A percentile compares a stretch with the other conserved stretches of the same genome.
Evolutionary conservation across 2,888 invertebrate species (phyloP).

Genomic region (Nomada ruficornis): DNA sequence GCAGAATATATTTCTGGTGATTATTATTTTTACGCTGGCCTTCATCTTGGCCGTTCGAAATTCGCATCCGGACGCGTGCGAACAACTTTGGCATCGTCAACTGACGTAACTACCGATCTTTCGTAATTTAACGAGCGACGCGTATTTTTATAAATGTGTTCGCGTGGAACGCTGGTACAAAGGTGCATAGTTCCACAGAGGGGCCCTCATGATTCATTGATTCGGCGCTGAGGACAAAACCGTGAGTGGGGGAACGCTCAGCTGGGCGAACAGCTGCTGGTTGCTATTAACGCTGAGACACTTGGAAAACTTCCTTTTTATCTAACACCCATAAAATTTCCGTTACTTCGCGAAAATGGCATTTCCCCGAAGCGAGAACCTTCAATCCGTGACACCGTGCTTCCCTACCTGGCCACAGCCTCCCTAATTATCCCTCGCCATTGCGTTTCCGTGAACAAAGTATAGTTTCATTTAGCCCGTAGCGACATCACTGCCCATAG

Average conservation of each 20-base stretch:
- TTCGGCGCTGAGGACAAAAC: constrained; percentile 33
- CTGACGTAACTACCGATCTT: constrained; percentile 40
- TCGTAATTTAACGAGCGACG: constrained; percentile 39
- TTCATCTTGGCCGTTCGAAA: constrained; percentile 27
- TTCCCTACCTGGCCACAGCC: neutral
- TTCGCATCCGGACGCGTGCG: constrained; percentile 4
- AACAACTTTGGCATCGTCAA: constrained; percentile 10
- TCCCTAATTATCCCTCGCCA: constrained; percentile 11
- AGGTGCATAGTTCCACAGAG: neutral
- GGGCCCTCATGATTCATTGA: constrained; percentile 32
- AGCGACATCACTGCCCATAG: constrained; percentile 37
- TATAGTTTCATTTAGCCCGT: constrained; percentile 19
- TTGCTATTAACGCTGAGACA: constrained; percentile 41
- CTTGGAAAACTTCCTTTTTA: constrained; percentile 58
- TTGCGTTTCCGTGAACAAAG: constrained; percentile 4
- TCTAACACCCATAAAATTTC: constrained; percentile 34
- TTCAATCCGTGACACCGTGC: neutral
- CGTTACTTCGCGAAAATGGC: constrained; percentile 32
- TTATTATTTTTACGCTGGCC: constrained; percentile 60
- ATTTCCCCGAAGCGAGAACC: neutral
- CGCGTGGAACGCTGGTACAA: neutral
- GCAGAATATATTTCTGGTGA: constrained; percentile 29
- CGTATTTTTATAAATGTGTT: constrained; percentile 42
- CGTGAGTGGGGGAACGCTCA: constrained; percentile 68
- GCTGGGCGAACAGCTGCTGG: constrained; percentile 76